Evolutionary conservation across 1,140 invertebrate genomes (phyloP), one percentile per base, ranked within the genome.

Genomic region (Chionoecetes opilio): DNA sequence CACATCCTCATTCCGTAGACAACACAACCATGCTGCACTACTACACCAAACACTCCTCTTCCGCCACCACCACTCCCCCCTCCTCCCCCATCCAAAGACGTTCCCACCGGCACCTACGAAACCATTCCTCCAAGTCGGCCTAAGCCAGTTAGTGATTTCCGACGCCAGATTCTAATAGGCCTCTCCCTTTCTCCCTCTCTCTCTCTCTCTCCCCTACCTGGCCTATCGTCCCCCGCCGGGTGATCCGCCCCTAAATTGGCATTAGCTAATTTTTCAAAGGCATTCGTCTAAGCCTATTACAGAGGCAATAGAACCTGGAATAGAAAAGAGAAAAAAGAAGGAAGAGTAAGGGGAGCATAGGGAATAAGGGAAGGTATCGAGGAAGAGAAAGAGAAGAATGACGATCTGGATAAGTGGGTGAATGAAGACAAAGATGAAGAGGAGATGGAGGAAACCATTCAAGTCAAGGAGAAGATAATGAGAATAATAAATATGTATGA

Each of bases 241-340:
- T 82, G 93, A 94, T 94, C 93, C 93, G 53, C 35, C 90, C 34
- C n/a, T 75, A 91, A 89, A 94, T 91, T 91, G 93, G 93, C 93
- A 88, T 94, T 88, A 94, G 93, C 93, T 94, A 94, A 94, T 94
- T 94, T 94, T 82, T 94, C 93, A 94, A 94, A 94, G 93, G 93
- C 87, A 84, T 90, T 35, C 53, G 53, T 89, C 93, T 94, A 89
- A 94, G 93, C 93, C 93, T 94, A 94, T 94, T 94, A 91, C 84
- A 63, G 46, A 88, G 53, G 46, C 34, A 38, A 34, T 38, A 87
- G 84, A 34, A 63, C 11, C 87, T 31, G 92, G 35, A 53, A 11
- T 9, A 37, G 14, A 63, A 37, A n/a, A 63, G 31, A 53, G 31
- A 53, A 37, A 53, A 34, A 87, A 35, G 38, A 53, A 38, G 91